A percentile compares a stretch with the other conserved stretches of the same genome.
Evolutionary conservation across 2,797 vertebrate genomes (phyloP).

Genomic region (Acrossocheilus fasciatus): DNA sequence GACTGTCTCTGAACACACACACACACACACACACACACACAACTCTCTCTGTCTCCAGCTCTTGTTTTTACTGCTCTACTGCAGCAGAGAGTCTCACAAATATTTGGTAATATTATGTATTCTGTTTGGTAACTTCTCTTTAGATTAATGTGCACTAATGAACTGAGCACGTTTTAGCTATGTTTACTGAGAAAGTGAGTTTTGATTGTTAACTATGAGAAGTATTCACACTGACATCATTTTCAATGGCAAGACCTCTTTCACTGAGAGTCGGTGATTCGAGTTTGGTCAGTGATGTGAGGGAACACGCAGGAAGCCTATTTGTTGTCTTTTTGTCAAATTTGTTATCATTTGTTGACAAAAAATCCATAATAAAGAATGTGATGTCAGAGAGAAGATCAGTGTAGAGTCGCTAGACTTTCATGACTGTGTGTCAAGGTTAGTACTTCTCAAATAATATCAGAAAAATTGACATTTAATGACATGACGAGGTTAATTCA

Average conservation of each 20-base stretch:
- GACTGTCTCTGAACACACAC: slow-evolving; percentile 66
- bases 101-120: neutral
- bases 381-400: neutral
- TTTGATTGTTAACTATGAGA: neutral
- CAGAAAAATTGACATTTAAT: neutral
- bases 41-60: neutral
- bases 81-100: neutral
- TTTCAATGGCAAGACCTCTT: neutral
- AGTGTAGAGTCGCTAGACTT: neutral
- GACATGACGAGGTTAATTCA: neutral
- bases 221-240: neutral
- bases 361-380: neutral
- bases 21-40: neutral
- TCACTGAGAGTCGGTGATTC: neutral
- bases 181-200: neutral
- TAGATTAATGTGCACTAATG: neutral
- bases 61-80: neutral
- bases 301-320: neutral
- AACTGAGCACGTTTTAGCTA: neutral
- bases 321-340: neutral
- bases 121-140: neutral
- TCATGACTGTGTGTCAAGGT: neutral
- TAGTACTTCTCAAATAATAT: neutral
- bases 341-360: neutral
- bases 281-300: neutral